Conservation (phyloP, 2,797 vertebrate species). For the Pterois miles region DNA sequence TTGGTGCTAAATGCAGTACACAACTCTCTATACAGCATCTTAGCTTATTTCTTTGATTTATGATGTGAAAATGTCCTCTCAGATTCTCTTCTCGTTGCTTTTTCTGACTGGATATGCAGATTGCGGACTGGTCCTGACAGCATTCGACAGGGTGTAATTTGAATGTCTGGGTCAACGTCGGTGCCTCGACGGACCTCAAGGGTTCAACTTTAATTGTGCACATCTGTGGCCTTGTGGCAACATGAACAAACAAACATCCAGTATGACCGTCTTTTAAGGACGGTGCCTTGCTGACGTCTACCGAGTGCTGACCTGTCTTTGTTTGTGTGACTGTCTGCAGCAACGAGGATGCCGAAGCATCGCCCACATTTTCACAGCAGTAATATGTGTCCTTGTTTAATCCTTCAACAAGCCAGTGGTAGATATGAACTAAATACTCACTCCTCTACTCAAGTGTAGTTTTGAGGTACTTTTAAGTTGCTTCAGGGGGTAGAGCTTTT, state of each 20-base stretch:
- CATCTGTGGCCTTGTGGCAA: slow-evolving; percentile 34
- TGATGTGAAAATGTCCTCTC: not conserved
- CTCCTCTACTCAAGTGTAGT: not conserved
- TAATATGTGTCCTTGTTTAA: not conserved
- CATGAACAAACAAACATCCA: slow-evolving; percentile 24
- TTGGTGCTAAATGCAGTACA: not conserved
- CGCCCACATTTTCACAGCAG: not conserved
- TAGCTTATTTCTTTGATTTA: not conserved
- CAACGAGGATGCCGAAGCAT: not conserved
- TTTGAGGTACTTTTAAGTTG: not conserved
- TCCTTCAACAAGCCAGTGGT: not conserved
- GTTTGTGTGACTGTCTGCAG: not conserved
- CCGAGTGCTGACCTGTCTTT: slow-evolving; percentile 12
- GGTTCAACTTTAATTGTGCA: slow-evolving; percentile 45
- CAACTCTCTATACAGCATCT: not conserved
- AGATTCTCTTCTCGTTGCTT: slow-evolving; percentile 7
- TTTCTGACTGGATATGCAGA: slow-evolving; percentile 19
- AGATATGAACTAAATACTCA: not conserved
- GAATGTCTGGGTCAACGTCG: slow-evolving; percentile 62
- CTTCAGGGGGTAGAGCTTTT: not conserved
- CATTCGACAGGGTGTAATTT: slow-evolving; percentile 68
- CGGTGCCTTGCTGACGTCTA: slow-evolving; percentile 20
- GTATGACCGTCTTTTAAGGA: not conserved
- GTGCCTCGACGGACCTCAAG: slow-evolving; percentile 35
- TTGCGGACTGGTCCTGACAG: slow-evolving; percentile 11